These are phyloP conservation scores for Xyliphius kryptos DNA, from an alignment of 2,113 vertebrate species.

Conservation along the genomic window DNA sequence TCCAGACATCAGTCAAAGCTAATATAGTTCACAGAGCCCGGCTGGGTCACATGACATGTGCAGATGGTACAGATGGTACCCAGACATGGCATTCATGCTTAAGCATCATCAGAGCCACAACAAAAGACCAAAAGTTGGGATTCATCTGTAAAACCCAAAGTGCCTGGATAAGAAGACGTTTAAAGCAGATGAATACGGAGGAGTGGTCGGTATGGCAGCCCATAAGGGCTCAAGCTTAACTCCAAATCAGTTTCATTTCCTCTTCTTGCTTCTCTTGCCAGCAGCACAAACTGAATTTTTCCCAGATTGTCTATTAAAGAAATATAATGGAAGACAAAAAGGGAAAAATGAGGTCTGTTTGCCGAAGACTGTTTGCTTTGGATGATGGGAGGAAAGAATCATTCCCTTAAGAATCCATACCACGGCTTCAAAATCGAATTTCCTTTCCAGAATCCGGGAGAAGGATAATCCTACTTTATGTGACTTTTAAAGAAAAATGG, in stretches of 20 bases:
- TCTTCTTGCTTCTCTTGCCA: slow-evolving; percentile 47
- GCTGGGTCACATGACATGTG: too few relatives aligned
- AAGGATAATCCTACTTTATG: slow-evolving; percentile 54
- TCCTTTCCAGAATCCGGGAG: slow-evolving; percentile 54
- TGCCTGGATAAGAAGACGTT: slow-evolving; percentile 41
- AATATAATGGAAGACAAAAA: slow-evolving; percentile 46
- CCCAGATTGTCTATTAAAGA: slow-evolving; percentile 38
- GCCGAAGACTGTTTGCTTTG: slow-evolving; percentile 56
- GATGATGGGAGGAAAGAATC: slow-evolving; percentile 54
- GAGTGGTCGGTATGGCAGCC: slow-evolving; percentile 11
- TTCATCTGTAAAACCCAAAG: slow-evolving; percentile 6
- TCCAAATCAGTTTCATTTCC: slow-evolving; percentile 63
- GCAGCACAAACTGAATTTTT: slow-evolving; percentile 46
- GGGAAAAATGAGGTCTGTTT: slow-evolving; percentile 44
- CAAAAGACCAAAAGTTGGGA: slow-evolving; percentile 32
- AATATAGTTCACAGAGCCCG: too few relatives aligned
- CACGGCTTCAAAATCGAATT: slow-evolving; percentile 65
- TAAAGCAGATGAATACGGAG: slow-evolving; percentile 14
- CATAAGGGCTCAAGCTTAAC: slow-evolving; percentile 50
- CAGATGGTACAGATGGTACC: not conserved
- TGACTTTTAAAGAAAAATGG: slow-evolving; percentile 54
- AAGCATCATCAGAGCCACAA: slow-evolving; percentile 35
- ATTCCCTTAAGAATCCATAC: slow-evolving; percentile 56
- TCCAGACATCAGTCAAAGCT: too few relatives aligned
- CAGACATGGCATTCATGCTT: slow-evolving; percentile 16